Conservation (phyloP, 2,113 vertebrate genomes). For the Nettapus auritus region DNA sequence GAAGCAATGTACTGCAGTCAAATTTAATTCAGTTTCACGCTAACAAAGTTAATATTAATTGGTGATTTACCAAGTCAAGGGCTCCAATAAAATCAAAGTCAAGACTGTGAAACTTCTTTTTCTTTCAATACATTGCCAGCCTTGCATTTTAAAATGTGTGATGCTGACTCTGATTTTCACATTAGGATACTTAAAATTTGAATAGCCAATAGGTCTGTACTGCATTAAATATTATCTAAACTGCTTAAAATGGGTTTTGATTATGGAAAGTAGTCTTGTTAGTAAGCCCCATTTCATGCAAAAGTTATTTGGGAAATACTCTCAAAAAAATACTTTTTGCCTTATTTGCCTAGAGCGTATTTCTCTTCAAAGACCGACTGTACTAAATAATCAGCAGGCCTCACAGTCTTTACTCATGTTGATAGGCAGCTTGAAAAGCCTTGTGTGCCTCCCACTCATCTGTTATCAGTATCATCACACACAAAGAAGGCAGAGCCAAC, state of each 20-base stretch:
- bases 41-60: conserved; percentile 69
- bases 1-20: conserved; percentile 50
- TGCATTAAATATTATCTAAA: background rate
- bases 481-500: background rate
- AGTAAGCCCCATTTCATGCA: background rate
- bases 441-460: conserved; percentile 6
- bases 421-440: background rate
- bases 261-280: background rate
- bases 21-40: conserved; percentile 63
- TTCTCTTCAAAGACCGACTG: background rate
- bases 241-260: background rate
- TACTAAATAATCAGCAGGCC: conserved; percentile 35
- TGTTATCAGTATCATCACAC: conserved; percentile 7
- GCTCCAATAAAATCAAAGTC: conserved; percentile 49
- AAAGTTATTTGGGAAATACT: background rate
- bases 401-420: background rate
- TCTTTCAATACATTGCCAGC: background rate
- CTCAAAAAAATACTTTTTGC: background rate
- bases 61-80: conserved; percentile 61
- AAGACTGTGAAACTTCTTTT: conserved; percentile 17
- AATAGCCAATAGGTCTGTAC: background rate
- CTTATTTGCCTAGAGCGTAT: background rate
- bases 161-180: background rate
- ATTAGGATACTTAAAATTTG: background rate
- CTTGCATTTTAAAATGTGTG: conserved; percentile 16